Percentiles rank a stretch among this genome's conserved stretches.
Evolutionary conservation across 2,113 vertebrate species (phyloP).

Genomic region (Tragelaphus imberbis): DNA sequence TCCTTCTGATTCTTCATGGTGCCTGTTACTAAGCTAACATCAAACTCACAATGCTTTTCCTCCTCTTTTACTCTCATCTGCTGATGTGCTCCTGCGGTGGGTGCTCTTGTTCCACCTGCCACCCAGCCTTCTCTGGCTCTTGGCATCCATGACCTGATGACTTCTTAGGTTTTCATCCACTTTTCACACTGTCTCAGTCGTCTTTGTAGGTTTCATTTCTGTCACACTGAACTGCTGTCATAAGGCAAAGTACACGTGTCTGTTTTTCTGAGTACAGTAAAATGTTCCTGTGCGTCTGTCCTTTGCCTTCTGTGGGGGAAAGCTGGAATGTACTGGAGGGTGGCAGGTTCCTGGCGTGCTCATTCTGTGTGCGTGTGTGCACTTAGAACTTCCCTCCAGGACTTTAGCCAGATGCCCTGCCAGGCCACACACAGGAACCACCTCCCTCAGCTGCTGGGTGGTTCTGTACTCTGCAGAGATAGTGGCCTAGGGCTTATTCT

Average conservation of each 20-base stretch:
- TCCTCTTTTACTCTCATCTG: not conserved
- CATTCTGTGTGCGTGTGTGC: accelerated
- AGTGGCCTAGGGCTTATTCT: not conserved
- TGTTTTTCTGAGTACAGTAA: not conserved
- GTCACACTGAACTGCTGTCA: not conserved
- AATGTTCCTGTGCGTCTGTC: not conserved
- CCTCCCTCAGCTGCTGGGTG: not conserved
- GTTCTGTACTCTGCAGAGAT: not conserved
- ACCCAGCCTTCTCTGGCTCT: not conserved
- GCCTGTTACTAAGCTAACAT: not conserved
- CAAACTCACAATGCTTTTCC: not conserved
- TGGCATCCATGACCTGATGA: not conserved
- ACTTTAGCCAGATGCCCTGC: not conserved
- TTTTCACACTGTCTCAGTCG: not conserved
- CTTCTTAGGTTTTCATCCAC: not conserved
- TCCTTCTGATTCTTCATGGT: not conserved
- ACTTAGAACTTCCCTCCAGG: not conserved
- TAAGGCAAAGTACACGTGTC: not conserved
- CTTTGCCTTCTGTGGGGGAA: not conserved
- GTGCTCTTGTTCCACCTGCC: not conserved
- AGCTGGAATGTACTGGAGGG: not conserved
- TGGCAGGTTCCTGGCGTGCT: not conserved
- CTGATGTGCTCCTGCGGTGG: accelerated
- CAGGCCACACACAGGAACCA: accelerated
- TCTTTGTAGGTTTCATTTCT: not conserved